These are phyloP conservation scores for Nothoprocta pentlandii DNA, from an alignment of 2,113 vertebrate species.

Conservation along the genomic window DNA sequence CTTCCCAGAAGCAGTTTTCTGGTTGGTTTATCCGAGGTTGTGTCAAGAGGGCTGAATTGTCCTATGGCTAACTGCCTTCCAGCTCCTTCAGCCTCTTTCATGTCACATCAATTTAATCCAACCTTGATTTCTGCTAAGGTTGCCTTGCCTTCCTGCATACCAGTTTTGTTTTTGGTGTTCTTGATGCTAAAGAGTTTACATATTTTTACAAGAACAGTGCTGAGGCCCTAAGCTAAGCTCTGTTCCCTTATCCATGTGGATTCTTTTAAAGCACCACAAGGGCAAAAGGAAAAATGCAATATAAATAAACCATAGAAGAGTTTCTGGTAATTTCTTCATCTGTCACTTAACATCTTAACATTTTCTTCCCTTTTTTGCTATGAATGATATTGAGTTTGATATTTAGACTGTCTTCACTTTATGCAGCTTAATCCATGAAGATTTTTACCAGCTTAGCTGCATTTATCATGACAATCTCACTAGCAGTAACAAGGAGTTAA, in stretches of 20 bases:
- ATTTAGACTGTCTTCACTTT: background rate
- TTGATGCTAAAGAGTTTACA: background rate
- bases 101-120: background rate
- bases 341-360: background rate
- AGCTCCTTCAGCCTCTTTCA: background rate
- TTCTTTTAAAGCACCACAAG: background rate
- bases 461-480: fast-evolving
- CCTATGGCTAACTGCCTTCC: background rate
- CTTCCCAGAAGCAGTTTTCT: background rate
- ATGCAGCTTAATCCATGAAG: background rate
- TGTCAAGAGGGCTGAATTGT: background rate
- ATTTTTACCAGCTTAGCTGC: background rate
- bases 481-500: background rate
- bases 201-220: background rate
- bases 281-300: background rate
- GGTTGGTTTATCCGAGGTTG: background rate
- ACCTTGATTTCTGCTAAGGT: background rate
- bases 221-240: background rate
- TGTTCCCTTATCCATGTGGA: background rate
- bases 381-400: background rate
- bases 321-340: background rate
- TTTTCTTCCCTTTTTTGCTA: background rate
- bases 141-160: background rate
- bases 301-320: background rate
- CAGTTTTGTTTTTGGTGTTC: background rate